These are phyloP conservation scores for Contarinia nasturtii DNA, from an alignment of 1,140 invertebrate species.

Conservation along the genomic window DNA sequence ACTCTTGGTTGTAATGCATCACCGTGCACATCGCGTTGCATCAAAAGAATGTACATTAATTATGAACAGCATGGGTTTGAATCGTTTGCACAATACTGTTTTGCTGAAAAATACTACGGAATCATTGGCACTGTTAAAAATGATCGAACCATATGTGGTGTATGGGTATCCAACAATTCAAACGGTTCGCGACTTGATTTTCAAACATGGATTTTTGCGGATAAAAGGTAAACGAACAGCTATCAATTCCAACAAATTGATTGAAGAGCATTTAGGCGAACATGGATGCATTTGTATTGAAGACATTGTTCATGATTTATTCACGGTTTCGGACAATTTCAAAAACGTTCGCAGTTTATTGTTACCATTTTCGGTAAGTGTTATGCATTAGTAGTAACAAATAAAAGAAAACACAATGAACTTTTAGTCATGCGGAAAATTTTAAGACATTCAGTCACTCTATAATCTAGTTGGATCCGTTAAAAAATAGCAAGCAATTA, in stretches of 20 bases:
- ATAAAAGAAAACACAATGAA: neutral
- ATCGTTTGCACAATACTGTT: constrained; percentile 14
- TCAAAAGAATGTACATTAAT: constrained; percentile 18
- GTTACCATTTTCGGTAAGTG: constrained; percentile 15
- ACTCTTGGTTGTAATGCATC: constrained; percentile 18
- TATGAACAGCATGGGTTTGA: constrained; percentile 12
- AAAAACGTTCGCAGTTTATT: constrained; percentile 13
- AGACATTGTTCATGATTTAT: constrained; percentile 23
- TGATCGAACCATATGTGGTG: constrained; percentile 21
- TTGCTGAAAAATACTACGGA: constrained; percentile 19
- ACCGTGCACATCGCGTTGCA: constrained; percentile 19
- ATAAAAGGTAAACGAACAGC: constrained; percentile 17
- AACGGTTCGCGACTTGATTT: constrained; percentile 18
- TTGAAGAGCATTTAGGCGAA: constrained; percentile 18
- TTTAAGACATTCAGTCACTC: neutral
- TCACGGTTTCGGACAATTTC: constrained; percentile 21
- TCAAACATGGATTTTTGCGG: constrained; percentile 20
- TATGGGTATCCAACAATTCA: constrained; percentile 17
- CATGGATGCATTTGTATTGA: constrained; percentile 21
- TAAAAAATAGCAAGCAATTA: neutral
- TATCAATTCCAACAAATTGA: constrained; percentile 20
- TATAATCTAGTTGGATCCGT: neutral
- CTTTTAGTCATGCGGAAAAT: too few species aligned
- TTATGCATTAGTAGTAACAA: too few species aligned
- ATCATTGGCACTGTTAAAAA: constrained; percentile 16